Percentiles rank a stretch among this genome's conserved stretches.
Evolutionary conservation across 1,140 invertebrate genomes (phyloP).

Genomic region (Aricia agestis): DNA sequence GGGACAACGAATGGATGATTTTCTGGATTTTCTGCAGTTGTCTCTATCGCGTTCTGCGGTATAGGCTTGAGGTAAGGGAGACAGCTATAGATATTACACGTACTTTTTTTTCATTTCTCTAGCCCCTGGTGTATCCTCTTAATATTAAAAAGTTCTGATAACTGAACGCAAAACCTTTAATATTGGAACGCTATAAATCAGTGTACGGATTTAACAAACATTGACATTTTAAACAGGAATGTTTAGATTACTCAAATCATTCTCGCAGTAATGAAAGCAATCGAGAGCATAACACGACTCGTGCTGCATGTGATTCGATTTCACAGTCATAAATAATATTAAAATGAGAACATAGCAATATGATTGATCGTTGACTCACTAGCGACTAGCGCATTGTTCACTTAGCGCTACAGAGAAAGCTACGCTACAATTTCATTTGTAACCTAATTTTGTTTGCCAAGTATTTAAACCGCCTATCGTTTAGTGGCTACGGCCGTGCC

Average conservation of each 20-base stretch:
- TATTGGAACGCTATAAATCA: too few relatives aligned
- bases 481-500: background rate
- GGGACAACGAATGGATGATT: too few relatives aligned
- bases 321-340: slow-evolving; percentile 12
- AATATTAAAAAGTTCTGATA: too few relatives aligned
- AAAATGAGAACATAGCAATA: slow-evolving; percentile 12
- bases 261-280: background rate
- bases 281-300: slow-evolving; percentile 6
- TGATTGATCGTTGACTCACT: slow-evolving; percentile 14
- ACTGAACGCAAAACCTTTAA: too few relatives aligned
- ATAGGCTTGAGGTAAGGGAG: too few relatives aligned
- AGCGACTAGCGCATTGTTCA: slow-evolving; percentile 7
- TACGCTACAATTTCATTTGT: slow-evolving; percentile 24
- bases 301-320: slow-evolving; percentile 2
- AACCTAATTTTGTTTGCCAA: slow-evolving; percentile 25
- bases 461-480: slow-evolving; percentile 19
- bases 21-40: too few relatives aligned
- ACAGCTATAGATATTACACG: too few relatives aligned
- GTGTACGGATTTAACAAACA: background rate
- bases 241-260: background rate
- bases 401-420: slow-evolving; percentile 24
- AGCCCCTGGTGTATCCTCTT: too few relatives aligned
- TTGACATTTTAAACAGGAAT: background rate
- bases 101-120: too few relatives aligned
- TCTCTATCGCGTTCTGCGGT: too few relatives aligned